These are phyloP conservation scores for Myoxocephalus aenaeus DNA, from an alignment of 2,797 vertebrate species.

Conservation along the genomic window DNA sequence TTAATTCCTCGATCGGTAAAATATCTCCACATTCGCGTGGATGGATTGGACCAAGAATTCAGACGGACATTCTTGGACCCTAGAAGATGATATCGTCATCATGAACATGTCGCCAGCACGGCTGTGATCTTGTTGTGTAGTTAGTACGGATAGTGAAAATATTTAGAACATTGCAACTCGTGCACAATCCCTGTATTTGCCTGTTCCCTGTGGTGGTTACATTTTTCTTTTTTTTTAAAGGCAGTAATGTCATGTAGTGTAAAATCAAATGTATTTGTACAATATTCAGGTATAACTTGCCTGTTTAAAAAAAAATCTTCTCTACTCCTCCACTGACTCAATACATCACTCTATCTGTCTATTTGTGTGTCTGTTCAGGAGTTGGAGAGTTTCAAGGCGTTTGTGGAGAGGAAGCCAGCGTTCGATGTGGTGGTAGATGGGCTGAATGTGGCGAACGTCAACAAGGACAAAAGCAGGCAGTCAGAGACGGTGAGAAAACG, in stretches of 20 bases:
- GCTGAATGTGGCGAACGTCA: slow-evolving; percentile 90
- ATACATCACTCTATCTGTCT: not conserved
- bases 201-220: not conserved
- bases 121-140: not conserved
- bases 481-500: slow-evolving; percentile 88
- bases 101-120: not conserved
- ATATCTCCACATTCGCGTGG: not conserved
- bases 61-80: not conserved
- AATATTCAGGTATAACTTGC: not conserved
- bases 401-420: slow-evolving; percentile 84
- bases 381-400: slow-evolving; percentile 88
- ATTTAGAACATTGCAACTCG: not conserved
- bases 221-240: not conserved
- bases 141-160: not conserved
- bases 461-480: slow-evolving; percentile 72
- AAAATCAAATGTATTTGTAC: not conserved
- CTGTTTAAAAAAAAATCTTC: not conserved
- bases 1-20: not conserved
- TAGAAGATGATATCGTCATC: not conserved
- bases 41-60: not conserved
- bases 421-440: slow-evolving; percentile 96
- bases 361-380: slow-evolving; percentile 70
- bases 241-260: not conserved
- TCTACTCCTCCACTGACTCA: slow-evolving; percentile 7
- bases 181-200: not conserved